These are phyloP conservation scores for Meriones unguiculatus DNA, from an alignment of 2,113 vertebrate species.

Conservation along the genomic window DNA sequence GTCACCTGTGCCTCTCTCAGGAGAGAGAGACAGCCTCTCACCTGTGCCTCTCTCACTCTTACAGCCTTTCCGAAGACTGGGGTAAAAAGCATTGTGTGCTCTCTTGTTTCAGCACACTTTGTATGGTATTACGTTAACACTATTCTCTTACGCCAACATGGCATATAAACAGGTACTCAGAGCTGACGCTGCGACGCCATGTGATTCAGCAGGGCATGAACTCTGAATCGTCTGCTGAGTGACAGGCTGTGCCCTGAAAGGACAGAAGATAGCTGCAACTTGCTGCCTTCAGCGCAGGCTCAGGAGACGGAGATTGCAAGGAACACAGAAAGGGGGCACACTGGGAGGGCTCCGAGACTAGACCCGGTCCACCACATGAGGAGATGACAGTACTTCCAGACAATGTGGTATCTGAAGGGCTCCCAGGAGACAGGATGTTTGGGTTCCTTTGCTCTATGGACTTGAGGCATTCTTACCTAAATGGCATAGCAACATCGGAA, in stretches of 20 bases:
- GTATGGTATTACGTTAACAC: neutral
- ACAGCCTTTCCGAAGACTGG: neutral
- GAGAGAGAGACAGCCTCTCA: neutral
- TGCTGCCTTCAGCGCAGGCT: accelerated
- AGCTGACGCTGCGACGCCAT: neutral
- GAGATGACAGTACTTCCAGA: neutral
- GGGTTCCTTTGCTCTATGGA: neutral
- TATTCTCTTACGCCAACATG: neutral
- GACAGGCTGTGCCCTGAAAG: neutral
- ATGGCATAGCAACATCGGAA: neutral
- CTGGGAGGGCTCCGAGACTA: neutral
- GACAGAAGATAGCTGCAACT: neutral
- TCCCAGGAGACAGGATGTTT: no score
- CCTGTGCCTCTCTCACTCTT: neutral
- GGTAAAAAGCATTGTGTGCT: neutral
- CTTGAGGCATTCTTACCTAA: neutral
- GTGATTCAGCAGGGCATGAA: neutral
- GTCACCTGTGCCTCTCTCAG: neutral
- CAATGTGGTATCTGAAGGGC: neutral
- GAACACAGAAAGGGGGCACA: accelerated
- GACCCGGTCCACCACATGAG: no score
- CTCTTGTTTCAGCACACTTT: conserved; percentile 2
- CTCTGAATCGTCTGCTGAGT: no score
- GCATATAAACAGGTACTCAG: neutral
- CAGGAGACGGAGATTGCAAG: neutral